Evolutionary conservation across 2,888 invertebrate genomes (phyloP).

Genomic region (Brachylomia viminalis): DNA sequence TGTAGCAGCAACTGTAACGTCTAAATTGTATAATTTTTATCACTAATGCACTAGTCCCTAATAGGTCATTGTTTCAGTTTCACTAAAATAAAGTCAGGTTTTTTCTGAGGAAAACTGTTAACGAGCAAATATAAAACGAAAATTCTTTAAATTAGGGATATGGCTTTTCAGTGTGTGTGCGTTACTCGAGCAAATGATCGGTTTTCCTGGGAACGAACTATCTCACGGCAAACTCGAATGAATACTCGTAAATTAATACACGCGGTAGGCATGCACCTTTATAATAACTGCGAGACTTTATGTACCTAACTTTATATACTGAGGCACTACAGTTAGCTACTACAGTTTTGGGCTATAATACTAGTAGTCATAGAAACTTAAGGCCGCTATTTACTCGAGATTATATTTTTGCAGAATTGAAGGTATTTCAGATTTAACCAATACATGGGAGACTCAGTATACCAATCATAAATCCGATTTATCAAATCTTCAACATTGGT

Average conservation of each 20-base stretch:
- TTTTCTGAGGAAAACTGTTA: not conserved
- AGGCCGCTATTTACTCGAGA: not conserved
- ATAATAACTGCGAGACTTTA: not conserved
- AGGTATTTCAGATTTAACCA: not conserved
- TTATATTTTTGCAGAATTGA: not conserved
- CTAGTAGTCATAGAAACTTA: not conserved
- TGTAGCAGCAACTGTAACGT: not conserved
- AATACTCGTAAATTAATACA: not conserved
- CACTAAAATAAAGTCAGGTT: not conserved
- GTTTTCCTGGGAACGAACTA: not conserved
- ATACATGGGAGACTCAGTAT: not conserved
- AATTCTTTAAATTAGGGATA: not conserved
- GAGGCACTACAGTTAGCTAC: not conserved
- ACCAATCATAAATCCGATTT: not conserved
- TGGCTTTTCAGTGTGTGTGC: not conserved
- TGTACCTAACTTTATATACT: conserved; percentile 1
- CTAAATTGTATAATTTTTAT: not conserved
- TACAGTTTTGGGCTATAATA: not conserved
- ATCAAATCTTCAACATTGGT: not conserved
- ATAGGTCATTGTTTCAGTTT: not conserved
- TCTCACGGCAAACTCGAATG: not conserved
- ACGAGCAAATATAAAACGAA: not conserved
- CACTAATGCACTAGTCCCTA: too few relatives aligned
- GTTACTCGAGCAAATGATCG: not conserved
- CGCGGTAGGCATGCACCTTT: not conserved